Conservation (phyloP, 1,140 invertebrate species). For the Drosophila lowei region DNA sequence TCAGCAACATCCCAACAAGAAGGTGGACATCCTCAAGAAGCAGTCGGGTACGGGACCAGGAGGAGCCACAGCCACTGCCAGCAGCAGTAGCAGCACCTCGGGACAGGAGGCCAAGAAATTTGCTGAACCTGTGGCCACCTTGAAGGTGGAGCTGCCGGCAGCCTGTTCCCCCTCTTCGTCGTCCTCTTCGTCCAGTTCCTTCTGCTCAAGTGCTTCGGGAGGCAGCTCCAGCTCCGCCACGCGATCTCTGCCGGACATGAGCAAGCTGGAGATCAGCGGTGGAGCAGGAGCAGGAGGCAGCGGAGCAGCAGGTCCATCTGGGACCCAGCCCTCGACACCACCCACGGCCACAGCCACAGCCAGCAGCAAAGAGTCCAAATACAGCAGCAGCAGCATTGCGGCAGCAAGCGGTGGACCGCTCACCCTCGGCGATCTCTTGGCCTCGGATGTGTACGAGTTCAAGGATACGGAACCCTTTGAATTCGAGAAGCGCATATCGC, state of each 20-base stretch:
- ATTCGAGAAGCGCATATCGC: conserved; percentile 86
- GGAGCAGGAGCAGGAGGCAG: conserved; percentile 14
- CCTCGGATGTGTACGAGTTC: conserved; percentile 89
- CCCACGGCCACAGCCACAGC: background rate
- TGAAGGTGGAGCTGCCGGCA: conserved; percentile 69
- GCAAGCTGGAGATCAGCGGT: conserved; percentile 75
- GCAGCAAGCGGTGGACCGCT: conserved; percentile 80
- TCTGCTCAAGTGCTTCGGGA: conserved; percentile 58
- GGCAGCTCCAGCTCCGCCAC: conserved; percentile 64
- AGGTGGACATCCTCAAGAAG: conserved; percentile 41
- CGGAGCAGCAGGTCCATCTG: background rate
- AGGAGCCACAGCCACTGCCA: background rate
- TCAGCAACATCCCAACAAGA: conserved; percentile 33
- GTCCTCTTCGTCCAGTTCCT: conserved; percentile 62
- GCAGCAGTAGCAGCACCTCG: too few relatives aligned
- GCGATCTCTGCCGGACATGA: conserved; percentile 77
- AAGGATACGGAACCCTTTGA: conserved; percentile 94
- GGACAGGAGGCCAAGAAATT: conserved; percentile 57
- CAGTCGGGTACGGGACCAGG: conserved; percentile 6
- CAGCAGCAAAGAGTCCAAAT: conserved; percentile 55
- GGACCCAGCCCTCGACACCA: background rate
- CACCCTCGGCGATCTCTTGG: conserved; percentile 46
- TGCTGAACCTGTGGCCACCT: conserved; percentile 62
- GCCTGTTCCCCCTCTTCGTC: conserved; percentile 75
- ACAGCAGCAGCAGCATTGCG: conserved; percentile 50